Conservation (phyloP, 2,797 vertebrate species). For the Sebastiscus tertius region DNA sequence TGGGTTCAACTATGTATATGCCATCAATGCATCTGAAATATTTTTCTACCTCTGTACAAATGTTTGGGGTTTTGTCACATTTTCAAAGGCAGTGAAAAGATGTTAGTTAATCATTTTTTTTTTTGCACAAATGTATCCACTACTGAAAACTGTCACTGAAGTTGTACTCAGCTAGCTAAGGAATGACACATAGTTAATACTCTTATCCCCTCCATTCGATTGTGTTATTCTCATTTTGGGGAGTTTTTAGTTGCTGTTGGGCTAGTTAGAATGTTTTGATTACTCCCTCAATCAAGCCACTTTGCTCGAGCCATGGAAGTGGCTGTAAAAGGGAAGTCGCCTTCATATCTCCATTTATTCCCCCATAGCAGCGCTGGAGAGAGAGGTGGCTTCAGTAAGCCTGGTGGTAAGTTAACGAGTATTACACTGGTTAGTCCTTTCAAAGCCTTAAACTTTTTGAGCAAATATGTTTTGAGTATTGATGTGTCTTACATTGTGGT, state of each 20-base stretch:
- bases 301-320: constrained; percentile 95
- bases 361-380: constrained; percentile 99
- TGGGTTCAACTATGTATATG: constrained; percentile 26
- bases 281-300: constrained; percentile 94
- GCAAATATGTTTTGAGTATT: constrained; percentile 65
- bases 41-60: constrained; percentile 63
- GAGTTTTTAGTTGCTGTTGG: constrained; percentile 65
- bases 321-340: constrained; percentile 98
- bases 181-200: constrained; percentile 50
- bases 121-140: constrained; percentile 58
- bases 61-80: constrained; percentile 63
- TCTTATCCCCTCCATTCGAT: constrained; percentile 47
- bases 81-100: constrained; percentile 53
- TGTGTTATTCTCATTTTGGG: constrained; percentile 67
- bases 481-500: constrained; percentile 73
- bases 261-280: constrained; percentile 94
- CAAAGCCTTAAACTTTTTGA: constrained; percentile 75
- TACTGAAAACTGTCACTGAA: constrained; percentile 68
- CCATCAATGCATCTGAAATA: constrained; percentile 77
- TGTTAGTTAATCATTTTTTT: constrained; percentile 34
- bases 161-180: constrained; percentile 64
- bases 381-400: constrained; percentile 99
- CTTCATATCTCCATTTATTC: constrained; percentile 99
- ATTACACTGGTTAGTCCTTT: constrained; percentile 99
- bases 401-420: constrained; percentile 99